Base-by-base conservation (phyloP, 2,113 vertebrate genomes). In the Cichladusa arquata region DNA sequence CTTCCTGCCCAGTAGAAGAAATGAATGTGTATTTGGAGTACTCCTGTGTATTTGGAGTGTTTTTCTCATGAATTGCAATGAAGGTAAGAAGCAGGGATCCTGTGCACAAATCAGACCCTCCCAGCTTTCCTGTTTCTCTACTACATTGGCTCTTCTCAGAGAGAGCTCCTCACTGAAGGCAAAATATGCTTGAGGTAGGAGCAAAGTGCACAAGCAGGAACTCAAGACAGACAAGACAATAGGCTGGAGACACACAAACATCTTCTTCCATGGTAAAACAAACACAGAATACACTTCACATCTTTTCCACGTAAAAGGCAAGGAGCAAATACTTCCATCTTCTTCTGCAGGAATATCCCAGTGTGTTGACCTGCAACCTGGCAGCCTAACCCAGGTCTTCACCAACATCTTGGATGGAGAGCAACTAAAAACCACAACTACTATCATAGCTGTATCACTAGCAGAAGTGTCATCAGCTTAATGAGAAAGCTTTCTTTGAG, bases 281-380 rank as follows among this genome's bases (percentile, higher is more conserved):
- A 96, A 94, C 36, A 36, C 78, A 89, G 45, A 18, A 73, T n/a
- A 78, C 14, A 88, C 42, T 95, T 80, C 18, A 65, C 54, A 91
- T 48, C 6, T 64, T 50, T 64, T 61, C 40, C 56, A 62, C 74
- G 44, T 31, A 31, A 92, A 90, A 89, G 26, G 34, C 50, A 88
- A 95, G 54, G 69, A 58, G 56, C 62, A 92, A 82, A 76, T 4
- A 17, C 5, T 23, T 51, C n/a, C 29, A 81, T 40, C 7, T 57
- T n/a, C 36, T 40, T 56, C 72, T 74, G 19, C 70, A 86, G 50
- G 16, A 82, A 74, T 40, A 66, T 25, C 12, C 33, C 25, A 47
- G 8, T 3, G 3, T 31, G 22, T 4, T 77, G 31, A 77, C 13
- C 40, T 44, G 18, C 12, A 60, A 66, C 23, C n/a, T 47, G 44